Evolutionary conservation across 1,140 invertebrate genomes (phyloP).

Genomic region (Leptopilina clavipes): DNA sequence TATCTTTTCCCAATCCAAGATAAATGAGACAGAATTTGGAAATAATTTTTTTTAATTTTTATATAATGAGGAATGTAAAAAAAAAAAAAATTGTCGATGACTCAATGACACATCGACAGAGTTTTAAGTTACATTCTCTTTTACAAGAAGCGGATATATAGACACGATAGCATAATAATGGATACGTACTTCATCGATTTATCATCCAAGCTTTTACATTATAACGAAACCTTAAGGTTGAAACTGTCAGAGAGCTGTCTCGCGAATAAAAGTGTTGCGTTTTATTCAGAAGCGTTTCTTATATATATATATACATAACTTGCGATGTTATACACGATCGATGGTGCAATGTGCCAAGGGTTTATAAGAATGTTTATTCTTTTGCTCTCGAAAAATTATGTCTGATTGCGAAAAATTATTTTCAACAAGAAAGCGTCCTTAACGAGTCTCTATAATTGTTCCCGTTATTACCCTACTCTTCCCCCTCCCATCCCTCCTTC

Average conservation of each 20-base stretch:
- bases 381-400: neutral
- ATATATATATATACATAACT: neutral
- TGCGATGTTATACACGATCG: neutral
- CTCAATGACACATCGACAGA: neutral
- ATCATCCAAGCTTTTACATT: constrained; percentile 16
- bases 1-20: neutral
- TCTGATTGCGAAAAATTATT: constrained; percentile 8
- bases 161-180: constrained; percentile 7
- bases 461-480: constrained; percentile 9
- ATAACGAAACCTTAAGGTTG: constrained; percentile 4
- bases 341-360: neutral
- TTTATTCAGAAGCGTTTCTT: constrained; percentile 17
- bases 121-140: constrained; percentile 17
- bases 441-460: constrained; percentile 18
- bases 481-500: too few relatives aligned
- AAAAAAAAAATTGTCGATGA: neutral
- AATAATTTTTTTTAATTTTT: neutral
- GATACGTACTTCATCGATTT: constrained; percentile 21
- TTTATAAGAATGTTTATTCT: neutral
- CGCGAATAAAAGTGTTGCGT: constrained; percentile 15
- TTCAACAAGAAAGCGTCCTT: constrained; percentile 25
- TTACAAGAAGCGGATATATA: constrained; percentile 19
- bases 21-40: constrained; percentile 9
- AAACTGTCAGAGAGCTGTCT: constrained; percentile 23
- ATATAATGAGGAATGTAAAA: neutral